Percentiles rank a stretch among this genome's conserved stretches.
These are phyloP conservation scores for Laterallus jamaicensis DNA, from an alignment of 2,113 vertebrate species.

Conservation along the genomic window DNA sequence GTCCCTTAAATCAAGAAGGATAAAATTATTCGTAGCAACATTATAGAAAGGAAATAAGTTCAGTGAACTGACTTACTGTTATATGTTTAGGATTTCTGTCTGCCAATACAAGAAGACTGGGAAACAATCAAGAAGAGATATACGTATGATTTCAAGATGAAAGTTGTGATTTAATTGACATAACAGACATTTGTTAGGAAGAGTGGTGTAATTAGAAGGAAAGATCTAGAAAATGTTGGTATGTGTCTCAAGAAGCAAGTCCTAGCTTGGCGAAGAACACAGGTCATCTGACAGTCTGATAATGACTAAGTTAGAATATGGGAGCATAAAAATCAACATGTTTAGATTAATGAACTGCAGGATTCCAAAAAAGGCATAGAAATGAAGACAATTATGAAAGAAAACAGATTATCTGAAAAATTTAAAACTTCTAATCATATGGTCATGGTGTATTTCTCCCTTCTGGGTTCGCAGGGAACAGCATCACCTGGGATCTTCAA, in stretches of 20 bases:
- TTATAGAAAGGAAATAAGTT: not conserved
- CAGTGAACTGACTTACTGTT: not conserved
- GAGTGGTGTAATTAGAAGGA: not conserved
- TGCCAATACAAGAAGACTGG: fast-evolving
- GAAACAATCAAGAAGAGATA: not conserved
- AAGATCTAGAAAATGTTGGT: not conserved
- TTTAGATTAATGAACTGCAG: not conserved
- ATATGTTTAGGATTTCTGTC: not conserved
- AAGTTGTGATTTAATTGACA: not conserved
- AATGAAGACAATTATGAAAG: not conserved
- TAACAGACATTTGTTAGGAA: not conserved
- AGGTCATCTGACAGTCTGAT: not conserved
- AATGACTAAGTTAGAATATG: not conserved
- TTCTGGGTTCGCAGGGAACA: not conserved
- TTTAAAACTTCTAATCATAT: not conserved
- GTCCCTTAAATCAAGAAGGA: not conserved
- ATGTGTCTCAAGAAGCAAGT: not conserved
- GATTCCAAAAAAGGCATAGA: not conserved
- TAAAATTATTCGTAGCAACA: not conserved
- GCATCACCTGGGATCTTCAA: not conserved
- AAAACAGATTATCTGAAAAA: not conserved
- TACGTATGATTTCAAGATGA: not conserved
- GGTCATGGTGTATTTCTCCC: not conserved
- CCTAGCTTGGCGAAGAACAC: not conserved
- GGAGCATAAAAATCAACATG: fast-evolving